These are phyloP conservation scores for Leptocoma aspasia DNA, from an alignment of 2,113 vertebrate species.

Conservation along the genomic window DNA sequence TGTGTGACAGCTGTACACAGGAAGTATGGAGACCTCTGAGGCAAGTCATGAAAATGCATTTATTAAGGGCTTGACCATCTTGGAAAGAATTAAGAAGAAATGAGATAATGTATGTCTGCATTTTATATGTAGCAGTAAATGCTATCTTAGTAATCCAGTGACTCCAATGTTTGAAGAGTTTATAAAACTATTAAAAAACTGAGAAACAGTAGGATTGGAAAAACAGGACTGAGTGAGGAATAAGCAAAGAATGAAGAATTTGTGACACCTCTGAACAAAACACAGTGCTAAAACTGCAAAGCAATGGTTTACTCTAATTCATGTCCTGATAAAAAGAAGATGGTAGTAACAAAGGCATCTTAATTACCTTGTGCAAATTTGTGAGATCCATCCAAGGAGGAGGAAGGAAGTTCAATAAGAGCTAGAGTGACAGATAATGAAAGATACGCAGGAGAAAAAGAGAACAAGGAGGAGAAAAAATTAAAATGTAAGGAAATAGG, in stretches of 20 bases:
- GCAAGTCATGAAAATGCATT: background rate
- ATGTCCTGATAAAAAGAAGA: background rate
- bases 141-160: background rate
- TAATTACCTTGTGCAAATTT: constrained; percentile 75
- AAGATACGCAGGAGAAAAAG: background rate
- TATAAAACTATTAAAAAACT: background rate
- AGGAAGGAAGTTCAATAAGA: constrained; percentile 71
- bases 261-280: background rate
- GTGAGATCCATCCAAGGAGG: constrained; percentile 74
- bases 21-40: background rate
- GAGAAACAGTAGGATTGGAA: background rate
- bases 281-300: background rate
- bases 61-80: background rate
- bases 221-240: background rate
- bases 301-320: background rate
- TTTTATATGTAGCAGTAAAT: background rate
- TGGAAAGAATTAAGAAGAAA: background rate
- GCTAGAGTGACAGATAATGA: constrained; percentile 37
- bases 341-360: background rate
- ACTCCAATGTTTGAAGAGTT: background rate
- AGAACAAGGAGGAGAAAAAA: background rate
- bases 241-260: background rate
- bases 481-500: background rate
- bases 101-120: background rate
- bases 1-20: background rate